These are phyloP conservation scores for Hyla sarda DNA, from an alignment of 2,113 vertebrate species.

Conservation along the genomic window DNA sequence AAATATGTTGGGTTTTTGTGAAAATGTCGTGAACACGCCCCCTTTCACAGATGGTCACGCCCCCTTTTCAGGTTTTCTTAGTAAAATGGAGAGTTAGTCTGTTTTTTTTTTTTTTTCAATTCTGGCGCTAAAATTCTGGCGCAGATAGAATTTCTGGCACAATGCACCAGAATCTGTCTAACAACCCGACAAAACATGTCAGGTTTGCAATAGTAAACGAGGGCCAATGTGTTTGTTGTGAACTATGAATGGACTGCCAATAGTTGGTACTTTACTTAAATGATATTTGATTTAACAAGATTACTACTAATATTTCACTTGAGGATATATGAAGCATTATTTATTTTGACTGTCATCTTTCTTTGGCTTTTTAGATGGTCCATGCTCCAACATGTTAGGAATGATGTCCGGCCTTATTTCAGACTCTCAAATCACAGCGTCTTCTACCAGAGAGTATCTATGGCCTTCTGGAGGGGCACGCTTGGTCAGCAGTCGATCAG, in stretches of 20 bases:
- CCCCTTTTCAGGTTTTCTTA: too few species aligned
- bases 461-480: constrained; percentile 90
- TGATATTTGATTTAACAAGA: not conserved
- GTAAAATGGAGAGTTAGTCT: too few species aligned
- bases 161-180: too few species aligned
- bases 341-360: constrained; percentile 27
- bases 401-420: constrained; percentile 94
- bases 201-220: too few species aligned
- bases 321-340: not conserved
- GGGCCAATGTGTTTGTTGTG: too few species aligned
- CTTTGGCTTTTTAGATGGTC: constrained; percentile 81
- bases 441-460: constrained; percentile 91
- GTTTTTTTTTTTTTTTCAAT: too few species aligned
- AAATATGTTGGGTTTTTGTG: too few species aligned
- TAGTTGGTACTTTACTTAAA: not conserved
- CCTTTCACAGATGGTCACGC: too few species aligned
- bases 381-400: constrained; percentile 93
- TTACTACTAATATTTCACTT: not conserved
- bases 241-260: not conserved
- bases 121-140: too few species aligned
- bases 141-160: too few species aligned
- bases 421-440: constrained; percentile 91
- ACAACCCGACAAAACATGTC: too few species aligned
- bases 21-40: too few species aligned
- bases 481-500: constrained; percentile 91